Conservation (phyloP, 1,140 invertebrate species). For the Mamestra configurata region DNA sequence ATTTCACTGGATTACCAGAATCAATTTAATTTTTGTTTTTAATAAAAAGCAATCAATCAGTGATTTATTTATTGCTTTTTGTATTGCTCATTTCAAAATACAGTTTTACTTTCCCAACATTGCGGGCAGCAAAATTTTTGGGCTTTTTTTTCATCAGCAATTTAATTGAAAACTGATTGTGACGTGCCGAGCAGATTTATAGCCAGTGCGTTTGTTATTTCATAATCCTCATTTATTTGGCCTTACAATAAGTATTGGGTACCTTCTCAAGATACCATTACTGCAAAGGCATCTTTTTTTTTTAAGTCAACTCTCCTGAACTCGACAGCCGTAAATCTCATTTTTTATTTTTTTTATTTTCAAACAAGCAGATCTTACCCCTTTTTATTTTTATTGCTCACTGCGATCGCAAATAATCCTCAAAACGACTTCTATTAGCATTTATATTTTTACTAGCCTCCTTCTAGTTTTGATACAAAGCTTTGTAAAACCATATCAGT, state of each 20-base stretch:
- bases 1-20: not conserved
- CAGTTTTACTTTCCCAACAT: not conserved
- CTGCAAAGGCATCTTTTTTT: too few species aligned
- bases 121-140: not conserved
- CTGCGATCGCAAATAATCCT: not conserved
- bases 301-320: too few species aligned
- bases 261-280: too few species aligned
- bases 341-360: too few species aligned
- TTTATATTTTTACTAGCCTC: not conserved
- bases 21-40: not conserved
- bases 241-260: too few species aligned
- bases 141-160: not conserved
- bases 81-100: not conserved
- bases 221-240: not conserved
- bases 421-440: not conserved
- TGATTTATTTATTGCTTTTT: not conserved
- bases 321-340: not conserved
- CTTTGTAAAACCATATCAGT: not conserved
- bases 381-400: not conserved
- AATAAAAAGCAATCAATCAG: conserved; percentile 6
- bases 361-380: too few species aligned
- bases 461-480: not conserved
- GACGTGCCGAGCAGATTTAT: not conserved
- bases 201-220: not conserved
- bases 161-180: conserved; percentile 7